Percentiles rank a stretch among this genome's conserved stretches.
Evolutionary conservation across 1,140 invertebrate species (phyloP).

Genomic region (Octopus sinensis): DNA sequence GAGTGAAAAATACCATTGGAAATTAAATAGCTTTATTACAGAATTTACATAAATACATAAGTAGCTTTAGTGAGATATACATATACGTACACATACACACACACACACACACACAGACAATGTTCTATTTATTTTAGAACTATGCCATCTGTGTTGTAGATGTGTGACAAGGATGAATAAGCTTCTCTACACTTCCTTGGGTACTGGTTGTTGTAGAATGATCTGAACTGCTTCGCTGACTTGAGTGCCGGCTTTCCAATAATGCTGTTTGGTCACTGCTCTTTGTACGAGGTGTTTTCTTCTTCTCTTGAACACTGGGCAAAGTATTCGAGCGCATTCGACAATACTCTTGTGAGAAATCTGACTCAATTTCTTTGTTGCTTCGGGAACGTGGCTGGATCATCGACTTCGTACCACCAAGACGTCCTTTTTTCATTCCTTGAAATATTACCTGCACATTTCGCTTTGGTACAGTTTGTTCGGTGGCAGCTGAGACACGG

Average conservation of each 20-base stretch:
- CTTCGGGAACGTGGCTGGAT: background rate
- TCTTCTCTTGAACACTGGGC: background rate
- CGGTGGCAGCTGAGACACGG: conserved; percentile 8
- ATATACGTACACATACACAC: too few species aligned
- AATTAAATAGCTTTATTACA: too few species aligned
- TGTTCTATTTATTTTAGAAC: too few species aligned
- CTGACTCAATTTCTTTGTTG: background rate
- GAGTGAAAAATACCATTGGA: too few species aligned
- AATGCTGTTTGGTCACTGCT: conserved; percentile 10
- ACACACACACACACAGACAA: too few species aligned
- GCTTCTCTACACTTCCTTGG: conserved; percentile 7
- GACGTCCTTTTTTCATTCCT: background rate
- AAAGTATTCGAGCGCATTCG: background rate
- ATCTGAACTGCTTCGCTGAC: conserved; percentile 10
- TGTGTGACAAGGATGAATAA: background rate
- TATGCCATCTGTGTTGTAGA: background rate
- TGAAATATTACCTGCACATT: conserved; percentile 11
- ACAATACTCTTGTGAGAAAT: conserved; percentile 2
- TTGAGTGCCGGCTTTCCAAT: conserved; percentile 10
- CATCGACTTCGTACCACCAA: conserved; percentile 1
- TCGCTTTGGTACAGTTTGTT: background rate
- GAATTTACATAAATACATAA: too few species aligned
- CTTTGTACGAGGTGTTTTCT: background rate
- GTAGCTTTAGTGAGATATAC: too few species aligned
- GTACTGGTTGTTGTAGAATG: conserved; percentile 4